Conservation (phyloP, 2,888 invertebrate species). For the Meloe dianella region DNA sequence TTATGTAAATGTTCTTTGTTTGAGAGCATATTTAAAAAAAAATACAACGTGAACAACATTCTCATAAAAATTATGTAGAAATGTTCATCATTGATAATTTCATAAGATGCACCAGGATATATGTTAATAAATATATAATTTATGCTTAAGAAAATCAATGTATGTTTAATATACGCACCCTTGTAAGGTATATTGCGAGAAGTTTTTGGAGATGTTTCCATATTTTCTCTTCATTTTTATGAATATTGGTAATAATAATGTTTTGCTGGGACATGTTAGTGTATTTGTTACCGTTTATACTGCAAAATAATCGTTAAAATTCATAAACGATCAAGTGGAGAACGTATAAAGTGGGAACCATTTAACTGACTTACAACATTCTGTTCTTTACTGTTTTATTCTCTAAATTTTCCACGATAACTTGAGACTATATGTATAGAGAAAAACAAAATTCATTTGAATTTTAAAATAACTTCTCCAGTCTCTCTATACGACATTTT, state of each 20-base stretch:
- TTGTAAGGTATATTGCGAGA: too few relatives aligned
- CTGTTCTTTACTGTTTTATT: slow-evolving; percentile 31
- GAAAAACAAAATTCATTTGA: slow-evolving; percentile 42
- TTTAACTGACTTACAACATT: slow-evolving; percentile 30
- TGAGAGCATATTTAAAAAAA: neutral
- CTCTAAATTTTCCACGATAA: slow-evolving; percentile 27
- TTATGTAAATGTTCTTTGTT: neutral
- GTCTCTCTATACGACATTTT: slow-evolving; percentile 28
- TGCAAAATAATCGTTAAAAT: slow-evolving; percentile 26
- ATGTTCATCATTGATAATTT: neutral
- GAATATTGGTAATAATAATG: neutral
- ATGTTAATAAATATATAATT: neutral
- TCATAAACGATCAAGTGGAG: slow-evolving; percentile 30
- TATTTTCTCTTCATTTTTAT: neutral
- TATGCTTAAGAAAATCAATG: neutral
- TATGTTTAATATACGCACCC: too few relatives aligned
- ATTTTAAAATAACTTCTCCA: slow-evolving; percentile 37
- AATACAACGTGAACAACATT: neutral
- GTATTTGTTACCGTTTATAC: neutral
- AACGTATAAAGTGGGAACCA: slow-evolving; percentile 21
- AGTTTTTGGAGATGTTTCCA: neutral
- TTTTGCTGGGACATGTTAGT: neutral
- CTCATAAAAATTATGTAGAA: neutral
- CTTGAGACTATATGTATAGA: slow-evolving; percentile 24
- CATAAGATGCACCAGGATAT: neutral